Evolutionary conservation across 2,797 vertebrate genomes (phyloP).

Genomic region (Rousettus madagascariensis): DNA sequence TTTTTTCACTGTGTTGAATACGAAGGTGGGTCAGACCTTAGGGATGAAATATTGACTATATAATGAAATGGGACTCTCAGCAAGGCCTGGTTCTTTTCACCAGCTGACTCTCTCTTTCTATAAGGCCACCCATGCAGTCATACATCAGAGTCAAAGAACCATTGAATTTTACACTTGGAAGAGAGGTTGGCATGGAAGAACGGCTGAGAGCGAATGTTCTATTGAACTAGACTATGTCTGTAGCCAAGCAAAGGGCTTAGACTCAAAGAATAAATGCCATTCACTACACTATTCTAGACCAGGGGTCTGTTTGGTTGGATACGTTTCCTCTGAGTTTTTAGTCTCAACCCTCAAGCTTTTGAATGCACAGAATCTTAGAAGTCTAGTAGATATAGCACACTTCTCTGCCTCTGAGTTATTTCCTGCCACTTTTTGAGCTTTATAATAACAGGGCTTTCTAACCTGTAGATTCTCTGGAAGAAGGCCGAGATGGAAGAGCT

Average conservation of each 20-base stretch:
- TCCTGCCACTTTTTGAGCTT: not conserved
- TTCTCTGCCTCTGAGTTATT: not conserved
- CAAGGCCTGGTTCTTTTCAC: not conserved
- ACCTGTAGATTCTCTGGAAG: not conserved
- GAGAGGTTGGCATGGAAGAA: conserved; percentile 64
- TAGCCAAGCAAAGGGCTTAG: conserved; percentile 51
- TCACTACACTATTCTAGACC: not conserved
- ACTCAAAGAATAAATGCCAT: conserved; percentile 17
- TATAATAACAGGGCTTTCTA: not conserved
- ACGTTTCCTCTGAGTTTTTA: conserved; percentile 1
- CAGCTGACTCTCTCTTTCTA: conserved; percentile 19
- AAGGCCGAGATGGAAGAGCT: not conserved
- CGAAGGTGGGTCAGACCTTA: not conserved
- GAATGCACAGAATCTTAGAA: not conserved
- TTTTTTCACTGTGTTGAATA: conserved; percentile 5
- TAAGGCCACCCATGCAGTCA: conserved; percentile 50
- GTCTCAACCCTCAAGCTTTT: not conserved
- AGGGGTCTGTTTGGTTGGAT: not conserved
- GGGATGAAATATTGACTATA: not conserved
- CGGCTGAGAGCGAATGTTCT: conserved; percentile 19
- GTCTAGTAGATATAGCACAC: not conserved
- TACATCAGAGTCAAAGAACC: conserved; percentile 64
- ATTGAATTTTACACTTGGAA: conserved; percentile 55
- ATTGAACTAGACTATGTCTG: conserved; percentile 51
- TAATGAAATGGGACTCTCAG: conserved; percentile 32